phyloP scores from a whole-genome alignment of 2,888 invertebrate species.

The Drosophila stalkeri region DNA sequence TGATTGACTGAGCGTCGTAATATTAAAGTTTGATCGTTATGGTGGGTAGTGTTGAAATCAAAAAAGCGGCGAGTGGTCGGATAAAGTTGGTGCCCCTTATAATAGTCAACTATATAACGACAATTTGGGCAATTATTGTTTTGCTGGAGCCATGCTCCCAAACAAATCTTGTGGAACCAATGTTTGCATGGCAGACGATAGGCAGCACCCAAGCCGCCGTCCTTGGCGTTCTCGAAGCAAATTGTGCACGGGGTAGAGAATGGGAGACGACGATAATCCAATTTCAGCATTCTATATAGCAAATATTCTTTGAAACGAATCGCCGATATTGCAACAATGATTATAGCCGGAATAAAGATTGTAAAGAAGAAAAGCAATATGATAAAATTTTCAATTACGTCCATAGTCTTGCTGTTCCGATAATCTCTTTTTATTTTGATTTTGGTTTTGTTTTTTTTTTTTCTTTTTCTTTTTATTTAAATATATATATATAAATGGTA shows the following conservation, averaged over 20 bases:
- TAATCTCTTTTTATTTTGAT: background rate
- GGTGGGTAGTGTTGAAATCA: background rate
- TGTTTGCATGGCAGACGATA: constrained; percentile 12
- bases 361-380: too few species aligned
- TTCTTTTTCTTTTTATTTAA: too few species aligned
- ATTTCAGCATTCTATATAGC: background rate
- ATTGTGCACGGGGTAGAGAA: background rate
- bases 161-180: constrained; percentile 31
- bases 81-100: background rate
- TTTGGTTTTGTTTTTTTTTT: too few species aligned
- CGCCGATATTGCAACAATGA: background rate
- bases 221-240: constrained; percentile 9
- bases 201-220: background rate
- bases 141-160: background rate
- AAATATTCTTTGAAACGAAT: background rate
- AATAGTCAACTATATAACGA: background rate
- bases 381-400: rapidly evolving
- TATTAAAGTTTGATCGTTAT: too few species aligned
- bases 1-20: too few species aligned
- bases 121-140: constrained; percentile 26
- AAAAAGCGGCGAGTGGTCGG: rapidly evolving
- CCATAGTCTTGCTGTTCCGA: background rate
- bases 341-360: background rate
- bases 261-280: background rate
- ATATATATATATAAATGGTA: background rate